Percentiles rank a stretch among this genome's conserved stretches.
Evolutionary conservation across 1,140 invertebrate species (phyloP).

Genomic region (Physella acuta): DNA sequence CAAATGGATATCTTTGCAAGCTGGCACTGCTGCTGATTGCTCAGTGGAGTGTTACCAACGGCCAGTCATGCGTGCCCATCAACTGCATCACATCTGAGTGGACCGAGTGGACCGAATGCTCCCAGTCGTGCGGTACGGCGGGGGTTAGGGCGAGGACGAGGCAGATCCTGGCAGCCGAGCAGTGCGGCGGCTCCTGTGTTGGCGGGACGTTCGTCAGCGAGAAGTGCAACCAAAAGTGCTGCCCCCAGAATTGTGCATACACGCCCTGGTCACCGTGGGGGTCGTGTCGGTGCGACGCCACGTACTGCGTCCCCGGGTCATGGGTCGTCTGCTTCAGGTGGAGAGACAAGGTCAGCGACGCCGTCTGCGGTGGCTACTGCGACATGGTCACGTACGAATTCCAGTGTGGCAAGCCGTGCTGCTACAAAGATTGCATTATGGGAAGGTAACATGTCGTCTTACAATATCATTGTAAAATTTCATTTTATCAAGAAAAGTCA

Average conservation of each 20-base stretch:
- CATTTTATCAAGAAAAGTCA: too few species aligned
- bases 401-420: constrained; percentile 32
- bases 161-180: constrained; percentile 19
- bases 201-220: constrained; percentile 17
- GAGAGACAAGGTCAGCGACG: constrained; percentile 8
- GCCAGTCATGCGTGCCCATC: constrained; percentile 24
- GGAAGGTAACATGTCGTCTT: constrained; percentile 8
- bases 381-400: constrained; percentile 21
- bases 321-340: constrained; percentile 26
- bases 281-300: constrained; percentile 24
- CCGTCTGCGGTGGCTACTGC: constrained; percentile 34
- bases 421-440: constrained; percentile 35
- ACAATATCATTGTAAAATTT: too few species aligned
- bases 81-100: constrained; percentile 35
- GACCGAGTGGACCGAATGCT: constrained; percentile 31
- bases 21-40: too few species aligned
- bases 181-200: constrained; percentile 32
- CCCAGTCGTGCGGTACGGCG: constrained; percentile 26
- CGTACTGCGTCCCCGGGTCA: constrained; percentile 13
- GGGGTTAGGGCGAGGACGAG: constrained; percentile 29
- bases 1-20: too few species aligned
- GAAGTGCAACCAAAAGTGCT: constrained; percentile 33
- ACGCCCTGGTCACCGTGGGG: constrained; percentile 28
- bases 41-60: too few species aligned
- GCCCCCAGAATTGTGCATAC: constrained; percentile 32